Base-by-base conservation (phyloP, 2,888 invertebrate species). In the Nemoura dubitans region DNA sequence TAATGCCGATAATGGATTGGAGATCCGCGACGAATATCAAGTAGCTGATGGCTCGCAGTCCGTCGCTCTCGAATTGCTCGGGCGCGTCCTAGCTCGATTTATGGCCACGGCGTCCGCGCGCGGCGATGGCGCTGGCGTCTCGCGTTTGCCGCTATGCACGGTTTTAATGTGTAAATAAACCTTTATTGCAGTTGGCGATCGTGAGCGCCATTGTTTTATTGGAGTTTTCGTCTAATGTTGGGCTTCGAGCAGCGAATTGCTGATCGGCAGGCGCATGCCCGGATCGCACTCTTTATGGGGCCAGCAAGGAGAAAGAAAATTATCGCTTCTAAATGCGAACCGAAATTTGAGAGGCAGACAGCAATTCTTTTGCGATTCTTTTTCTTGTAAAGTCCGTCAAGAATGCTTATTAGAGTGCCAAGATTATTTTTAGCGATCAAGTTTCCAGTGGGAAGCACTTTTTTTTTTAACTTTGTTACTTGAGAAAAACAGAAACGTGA, bases 1-100 rank as follows among this genome's bases (percentile, higher is more conserved):
- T 90, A 90, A 91, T 90, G 90, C 87, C 89, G 89, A 89, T 90
- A 90, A 91, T 91, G 90, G 90, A 90, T 90, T 90, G 90, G 89
- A 89, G 89, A 90, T 89, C 89, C 89, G 89, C 89, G 89, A 89
- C 89, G 90, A 89, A 90, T 90, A 90, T 89, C 89, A 90, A 90
- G 89, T 88, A 86, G 84, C 85, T 59, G 59, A 59, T 59, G 59
- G 59, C 6, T 42, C 21, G 43, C 26, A n/a, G 25, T 84, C 84
- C 6, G 77, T 36, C 59, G 59, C 59, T 59, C 59, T n/a, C n/a
- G n/a, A n/a, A 14, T 59, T 59, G 16, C 77, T 84, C n/a, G 59
- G 76, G 83, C 84, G 86, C 83, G 84, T 77, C 76, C 81, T 28
- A 26, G 59, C 14, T 59, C 59, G 59, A 59, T 59, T 59, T 59